phyloP scores from a whole-genome alignment of 2,797 vertebrate genomes.

The Chaenodraco wilsoni region DNA sequence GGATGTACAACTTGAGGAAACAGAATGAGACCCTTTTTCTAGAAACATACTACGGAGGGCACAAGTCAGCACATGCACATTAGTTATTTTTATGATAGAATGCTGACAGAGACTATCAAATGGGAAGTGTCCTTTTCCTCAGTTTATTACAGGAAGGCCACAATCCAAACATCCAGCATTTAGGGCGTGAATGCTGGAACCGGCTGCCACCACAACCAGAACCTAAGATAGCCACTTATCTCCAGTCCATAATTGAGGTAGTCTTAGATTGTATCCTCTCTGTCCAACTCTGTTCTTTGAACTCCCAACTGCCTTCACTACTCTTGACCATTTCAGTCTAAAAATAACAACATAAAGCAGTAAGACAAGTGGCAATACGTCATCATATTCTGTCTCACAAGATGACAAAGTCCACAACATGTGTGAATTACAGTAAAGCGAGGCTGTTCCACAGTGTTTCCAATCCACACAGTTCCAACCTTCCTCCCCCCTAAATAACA shows the following conservation, averaged over 20 bases:
- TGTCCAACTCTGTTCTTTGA: conserved; percentile 34
- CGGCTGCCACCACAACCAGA: conserved; percentile 52
- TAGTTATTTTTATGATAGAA: conserved; percentile 43
- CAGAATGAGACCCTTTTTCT: not conserved
- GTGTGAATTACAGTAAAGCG: conserved; percentile 30
- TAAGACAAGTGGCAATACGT: not conserved
- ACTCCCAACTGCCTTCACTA: conserved; percentile 30
- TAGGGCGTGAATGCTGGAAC: conserved; percentile 65
- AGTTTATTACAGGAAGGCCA: conserved; percentile 67
- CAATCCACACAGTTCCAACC: conserved; percentile 21
- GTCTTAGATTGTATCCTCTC: conserved; percentile 49
- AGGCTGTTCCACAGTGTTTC: conserved; percentile 27
- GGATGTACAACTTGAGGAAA: conserved; percentile 9
- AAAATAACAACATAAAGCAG: conserved; percentile 35
- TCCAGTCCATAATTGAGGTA: conserved; percentile 69
- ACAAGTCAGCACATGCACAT: conserved; percentile 33
- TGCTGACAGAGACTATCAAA: conserved; percentile 57
- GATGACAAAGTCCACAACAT: not conserved
- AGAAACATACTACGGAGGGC: conserved; percentile 27
- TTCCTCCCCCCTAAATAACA: conserved; percentile 69
- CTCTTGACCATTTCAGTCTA: conserved; percentile 8
- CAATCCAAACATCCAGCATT: conserved; percentile 64
- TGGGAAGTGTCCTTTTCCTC: conserved; percentile 48
- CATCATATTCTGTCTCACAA: conserved; percentile 7
- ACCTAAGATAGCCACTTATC: conserved; percentile 69